Evolutionary conservation across 1,140 invertebrate genomes (phyloP), one percentile per base, ranked within the genome.

Genomic region (Bilobella aurantiaca): DNA sequence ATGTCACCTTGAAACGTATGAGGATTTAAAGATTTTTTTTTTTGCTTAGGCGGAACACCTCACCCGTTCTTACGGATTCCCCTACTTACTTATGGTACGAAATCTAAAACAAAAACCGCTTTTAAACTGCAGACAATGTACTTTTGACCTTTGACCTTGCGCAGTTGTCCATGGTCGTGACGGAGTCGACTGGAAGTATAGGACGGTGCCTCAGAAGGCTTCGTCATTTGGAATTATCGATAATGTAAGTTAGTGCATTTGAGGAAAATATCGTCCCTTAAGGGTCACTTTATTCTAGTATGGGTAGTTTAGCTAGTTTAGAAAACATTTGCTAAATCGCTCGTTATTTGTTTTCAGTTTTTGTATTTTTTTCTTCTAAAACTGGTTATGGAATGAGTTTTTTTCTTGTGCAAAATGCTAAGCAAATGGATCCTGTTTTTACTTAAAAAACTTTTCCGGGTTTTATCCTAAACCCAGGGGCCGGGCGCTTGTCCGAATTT

Each of bases 101-200:
- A 12, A 53, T 53, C 14, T 53, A 53, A 12, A 14, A 16, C 14
- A 53, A 23, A 5, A 23, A n/a, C n/a, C n/a, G n/a, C n/a, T n/a
- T n/a, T n/a, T 53, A 5, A 23, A 5, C 49, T 23, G 21, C 5
- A 23, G 23, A 18, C 3, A 18, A 16, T 53, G 23, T 14, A 5
- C 14, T 53, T 18, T 53, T 8, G 5, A 16, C 25, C 23, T 14
- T 53, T 53, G n/a, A n/a, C n/a, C n/a, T n/a, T n/a, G n/a, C 25
- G 14, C 12, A 53, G 49, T 23, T 53, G 63, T 67, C 27, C 64
- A 67, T 47, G 63, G 66, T 8, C 27, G 37, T 5, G 47, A 64
- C 56, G 65, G 62, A 18, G 58, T 67, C 27, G 69, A 70, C 29
- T 70, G 75, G 76, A 56, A 81, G 28, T 73, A 74, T 65, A n/a